Conservation (phyloP, 2,888 invertebrate genomes). For the Andrena bucephala region DNA sequence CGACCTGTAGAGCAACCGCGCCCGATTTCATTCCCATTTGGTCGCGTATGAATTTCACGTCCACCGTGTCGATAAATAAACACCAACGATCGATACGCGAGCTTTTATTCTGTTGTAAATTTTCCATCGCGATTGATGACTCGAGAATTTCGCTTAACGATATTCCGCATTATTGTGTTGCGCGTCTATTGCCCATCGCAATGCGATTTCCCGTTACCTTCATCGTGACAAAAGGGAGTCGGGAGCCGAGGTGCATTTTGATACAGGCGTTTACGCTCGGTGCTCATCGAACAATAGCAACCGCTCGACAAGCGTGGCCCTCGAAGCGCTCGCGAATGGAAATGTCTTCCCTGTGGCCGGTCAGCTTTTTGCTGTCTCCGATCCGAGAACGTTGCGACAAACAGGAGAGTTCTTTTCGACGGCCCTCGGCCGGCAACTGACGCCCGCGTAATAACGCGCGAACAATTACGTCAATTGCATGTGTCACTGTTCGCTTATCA, state of each 20-base stretch:
- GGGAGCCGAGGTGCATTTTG: constrained; percentile 5
- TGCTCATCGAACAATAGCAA: neutral
- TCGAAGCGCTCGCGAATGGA: neutral
- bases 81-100: constrained; percentile 43
- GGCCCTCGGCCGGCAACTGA: constrained; percentile 21
- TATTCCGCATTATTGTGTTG: constrained; percentile 12
- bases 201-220: neutral
- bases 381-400: neutral
- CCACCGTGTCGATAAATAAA: constrained; percentile 46
- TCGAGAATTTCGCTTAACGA: neutral
- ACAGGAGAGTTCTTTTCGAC: neutral
- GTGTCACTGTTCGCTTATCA: constrained; percentile 64
- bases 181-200: neutral
- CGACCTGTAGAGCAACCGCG: constrained; percentile 55
- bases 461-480: constrained; percentile 68
- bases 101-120: constrained; percentile 39
- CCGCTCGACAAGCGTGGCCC: neutral
- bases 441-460: constrained; percentile 25
- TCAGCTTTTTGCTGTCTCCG: neutral
- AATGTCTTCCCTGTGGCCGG: neutral
- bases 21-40: constrained; percentile 43
- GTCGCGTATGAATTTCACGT: constrained; percentile 33
- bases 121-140: constrained; percentile 3
- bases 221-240: neutral
- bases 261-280: neutral